Evolutionary conservation across 2,888 invertebrate genomes (phyloP).

Genomic region (Agonopterix subpropinquella): DNA sequence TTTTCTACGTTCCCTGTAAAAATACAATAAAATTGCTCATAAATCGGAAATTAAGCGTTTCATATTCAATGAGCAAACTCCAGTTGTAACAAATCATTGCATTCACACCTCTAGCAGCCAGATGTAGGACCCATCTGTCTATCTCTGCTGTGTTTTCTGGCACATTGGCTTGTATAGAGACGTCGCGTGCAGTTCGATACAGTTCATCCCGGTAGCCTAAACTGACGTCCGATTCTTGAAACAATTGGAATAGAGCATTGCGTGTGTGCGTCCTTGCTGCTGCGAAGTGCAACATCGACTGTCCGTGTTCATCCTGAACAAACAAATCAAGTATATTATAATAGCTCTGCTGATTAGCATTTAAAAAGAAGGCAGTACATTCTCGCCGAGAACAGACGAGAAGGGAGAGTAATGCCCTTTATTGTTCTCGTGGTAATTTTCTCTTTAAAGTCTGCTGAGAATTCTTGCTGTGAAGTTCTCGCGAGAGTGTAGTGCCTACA

Average conservation of each 20-base stretch:
- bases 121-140: constrained; percentile 85
- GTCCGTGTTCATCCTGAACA: constrained; percentile 89
- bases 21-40: background rate
- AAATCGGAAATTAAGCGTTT: background rate
- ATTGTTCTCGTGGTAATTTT: too few relatives aligned
- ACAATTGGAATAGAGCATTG: constrained; percentile 85
- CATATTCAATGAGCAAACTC: background rate
- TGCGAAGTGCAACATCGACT: constrained; percentile 92
- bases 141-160: constrained; percentile 88
- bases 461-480: too few relatives aligned
- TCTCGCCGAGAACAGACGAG: too few relatives aligned
- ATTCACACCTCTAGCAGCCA: constrained; percentile 83
- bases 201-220: constrained; percentile 88
- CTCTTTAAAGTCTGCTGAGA: too few relatives aligned
- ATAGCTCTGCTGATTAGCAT: too few relatives aligned
- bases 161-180: constrained; percentile 86
- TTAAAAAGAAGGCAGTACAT: too few relatives aligned
- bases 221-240: constrained; percentile 87
- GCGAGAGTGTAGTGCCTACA: too few relatives aligned
- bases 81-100: background rate
- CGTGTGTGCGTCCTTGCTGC: constrained; percentile 88
- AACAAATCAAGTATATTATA: constrained; percentile 8
- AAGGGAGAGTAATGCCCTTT: too few relatives aligned
- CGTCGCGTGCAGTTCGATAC: constrained; percentile 91
- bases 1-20: constrained; percentile 55